phyloP scores from a whole-genome alignment of 92 coral and sea anemone genomes.

The Heteractis magnifica region DNA sequence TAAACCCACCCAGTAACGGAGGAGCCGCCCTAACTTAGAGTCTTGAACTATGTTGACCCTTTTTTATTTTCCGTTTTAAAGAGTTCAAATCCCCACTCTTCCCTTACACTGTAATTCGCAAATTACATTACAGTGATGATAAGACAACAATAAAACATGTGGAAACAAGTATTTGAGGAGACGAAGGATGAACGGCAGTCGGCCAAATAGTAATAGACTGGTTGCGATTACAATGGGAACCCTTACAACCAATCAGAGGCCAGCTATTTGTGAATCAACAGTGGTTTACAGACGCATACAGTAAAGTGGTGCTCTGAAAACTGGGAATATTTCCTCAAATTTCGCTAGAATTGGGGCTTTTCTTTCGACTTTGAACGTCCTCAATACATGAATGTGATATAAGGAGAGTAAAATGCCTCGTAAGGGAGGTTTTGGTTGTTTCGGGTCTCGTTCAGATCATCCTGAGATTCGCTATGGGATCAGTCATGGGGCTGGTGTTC shows the following conservation, averaged over 20 bases:
- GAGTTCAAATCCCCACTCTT: no score
- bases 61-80: no score
- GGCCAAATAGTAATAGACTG: constrained; percentile 20
- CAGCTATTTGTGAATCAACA: constrained; percentile 30
- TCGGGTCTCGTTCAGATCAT: constrained; percentile 86
- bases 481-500: constrained; percentile 82
- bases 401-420: constrained; percentile 83
- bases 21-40: no score
- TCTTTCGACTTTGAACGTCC: constrained; percentile 2
- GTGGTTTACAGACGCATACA: constrained; percentile 20
- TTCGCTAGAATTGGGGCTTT: constrained; percentile 1
- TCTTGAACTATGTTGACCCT: no score
- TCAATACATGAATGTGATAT: constrained; percentile 50
- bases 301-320: constrained; percentile 29
- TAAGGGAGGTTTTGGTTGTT: constrained; percentile 88
- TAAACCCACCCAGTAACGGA: no score
- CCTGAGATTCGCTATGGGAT: constrained; percentile 99
- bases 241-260: constrained; percentile 33
- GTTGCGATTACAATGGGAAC: constrained; percentile 24
- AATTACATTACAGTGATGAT: no score
- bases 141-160: no score
- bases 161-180: no score
- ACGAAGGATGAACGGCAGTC: not conserved
- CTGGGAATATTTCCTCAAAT: not conserved
- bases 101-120: no score